Base-by-base conservation (phyloP, 2,888 invertebrate species). In the Scaptomyza tumidula region DNA sequence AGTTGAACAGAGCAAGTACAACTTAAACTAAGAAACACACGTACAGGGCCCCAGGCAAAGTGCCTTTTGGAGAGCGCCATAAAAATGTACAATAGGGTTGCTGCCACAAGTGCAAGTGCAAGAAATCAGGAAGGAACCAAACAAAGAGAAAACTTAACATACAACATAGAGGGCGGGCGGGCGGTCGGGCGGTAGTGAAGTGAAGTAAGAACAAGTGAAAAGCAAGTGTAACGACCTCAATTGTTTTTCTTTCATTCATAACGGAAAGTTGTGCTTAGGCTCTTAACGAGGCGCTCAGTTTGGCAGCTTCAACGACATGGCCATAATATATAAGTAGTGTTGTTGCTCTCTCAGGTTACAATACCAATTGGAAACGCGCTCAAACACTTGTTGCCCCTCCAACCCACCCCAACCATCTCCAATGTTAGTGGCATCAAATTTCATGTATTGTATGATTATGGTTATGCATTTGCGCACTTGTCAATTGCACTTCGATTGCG, bases 171-270 rank as follows among this genome's bases (percentile, higher is more conserved):
- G 39, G 7, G 16, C 9, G 10, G 3, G 10, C 10, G 33, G 33
- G 27, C 27, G 19, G 19, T 19, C 2, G 19, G 19, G 1, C 27
- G 19, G 19, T 19, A 1, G 19, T 1, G 1, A 27, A 13, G 16
- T 11, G 14, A 7, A 48, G 44, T 11, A 19, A 37, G n/a, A 52
- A 39, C 48, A 29, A 44, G 27, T 33, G 55, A 10, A 33, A 53
- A 65, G 39, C 68, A 72, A 83, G 88, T 87, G 86, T 88, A 88
- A 79, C 84, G 88, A 88, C 86, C 88, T 83, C 80, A 27, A 56
- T 75, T 50, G 58, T 7, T 52, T 61, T 49, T 41, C 39, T 44
- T 65, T 71, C 74, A 75, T 75, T 75, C 74, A 75, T 66, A 76
- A 68, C 37, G 60, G 58, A 46, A 56, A 58, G 44, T 46, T 56